Base-by-base conservation (phyloP, 1,140 invertebrate genomes). In the Drosophila obscura region DNA sequence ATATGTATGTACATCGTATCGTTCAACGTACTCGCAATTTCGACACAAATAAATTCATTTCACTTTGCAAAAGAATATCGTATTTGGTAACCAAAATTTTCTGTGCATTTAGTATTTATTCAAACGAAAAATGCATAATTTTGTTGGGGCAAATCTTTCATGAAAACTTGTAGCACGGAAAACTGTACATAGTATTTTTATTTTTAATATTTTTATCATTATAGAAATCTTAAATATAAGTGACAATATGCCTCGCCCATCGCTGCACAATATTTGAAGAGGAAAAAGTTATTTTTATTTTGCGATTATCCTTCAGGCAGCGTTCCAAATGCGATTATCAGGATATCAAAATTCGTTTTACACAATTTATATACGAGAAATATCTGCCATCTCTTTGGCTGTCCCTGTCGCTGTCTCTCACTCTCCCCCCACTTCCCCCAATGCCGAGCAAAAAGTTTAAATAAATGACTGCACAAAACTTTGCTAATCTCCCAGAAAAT, bases 391-490 rank as follows among this genome's bases (percentile, higher is more conserved):
- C 24, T 57, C 43, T 44, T 15, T 15, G 6, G 7, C 15, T 46
- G 16, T 11, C 44, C 7, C 19, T 19, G 19, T 19, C 16, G 9
- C 39, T 9, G 13, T 51, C 26, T 15, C 15, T 46, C 22, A 44
- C 6, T 35, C 39, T 24, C 9, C 13, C 11, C n/a, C 8, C 28
- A 22, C 67, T 59, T 57, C 49, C 28, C 31, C 44, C 49, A 26
- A 11, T 45, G n/a, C 28, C 52, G 60, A 69, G 62, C 41, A 16
- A 59, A 76, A 85, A 81, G 64, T 82, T 87, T 78, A 81, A 78
- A 85, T 82, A 78, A 85, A 81, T 75, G 74, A 87, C 51, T 71
- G 68, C 48, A 55, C n/a, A 75, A 84, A 87, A 85, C 77, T 85
- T 88, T 85, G 60, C 65, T 78, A 87, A 85, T 87, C 78, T 82